Evolutionary conservation across 2,797 vertebrate species (phyloP), one percentile per base, ranked within the genome.

Genomic region (Esox lucius): DNA sequence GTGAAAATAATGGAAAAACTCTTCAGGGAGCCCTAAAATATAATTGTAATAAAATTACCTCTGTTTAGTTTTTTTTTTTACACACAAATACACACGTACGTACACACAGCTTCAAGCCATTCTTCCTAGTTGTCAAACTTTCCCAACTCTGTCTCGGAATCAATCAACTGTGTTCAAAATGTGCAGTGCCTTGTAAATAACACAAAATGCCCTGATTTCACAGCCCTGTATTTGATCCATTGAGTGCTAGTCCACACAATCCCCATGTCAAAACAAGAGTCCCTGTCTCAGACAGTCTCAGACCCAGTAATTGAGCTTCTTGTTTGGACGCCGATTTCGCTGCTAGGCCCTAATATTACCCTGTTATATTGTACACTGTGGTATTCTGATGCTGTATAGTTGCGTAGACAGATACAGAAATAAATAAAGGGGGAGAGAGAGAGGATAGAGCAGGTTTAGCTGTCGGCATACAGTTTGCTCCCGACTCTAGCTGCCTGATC

Each of bases 331-430:
- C 73, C 76, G 72, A 75, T 79, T 80, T 87, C 77, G 24, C 82
- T 84, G 11, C 78, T 80, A 81, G 78, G 78, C 80, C 80, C 71
- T 31, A 75, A 75, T 81, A 85, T 87, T 83, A 82, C 85, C 89
- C 78, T 12, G 9, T 39, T 0, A 67, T 13, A 1, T 2, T 46
- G 42, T 13, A 7, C 6, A 46, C 49, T 69, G 70, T 17, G 64
- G 78, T 49, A 26, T 22, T 46, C 12, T 46, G 42, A 46, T 11
- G 9, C 9, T 46, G 42, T 46, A 1, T 13, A 13, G 42, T 11
- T 46, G 42, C 12, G 42, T 13, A 13, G 42, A 46, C 9, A 46
- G 9, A 13, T 42, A 46, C 42, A 11, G 11, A 13, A 3, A 46
- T 42, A 46, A 46, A 46, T 46, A 6, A 31, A 31, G 28, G 74